A percentile compares a stretch with the other conserved stretches of the same genome.
Conservation (phyloP, 2,797 vertebrate genomes). For the Helostoma temminkii region DNA sequence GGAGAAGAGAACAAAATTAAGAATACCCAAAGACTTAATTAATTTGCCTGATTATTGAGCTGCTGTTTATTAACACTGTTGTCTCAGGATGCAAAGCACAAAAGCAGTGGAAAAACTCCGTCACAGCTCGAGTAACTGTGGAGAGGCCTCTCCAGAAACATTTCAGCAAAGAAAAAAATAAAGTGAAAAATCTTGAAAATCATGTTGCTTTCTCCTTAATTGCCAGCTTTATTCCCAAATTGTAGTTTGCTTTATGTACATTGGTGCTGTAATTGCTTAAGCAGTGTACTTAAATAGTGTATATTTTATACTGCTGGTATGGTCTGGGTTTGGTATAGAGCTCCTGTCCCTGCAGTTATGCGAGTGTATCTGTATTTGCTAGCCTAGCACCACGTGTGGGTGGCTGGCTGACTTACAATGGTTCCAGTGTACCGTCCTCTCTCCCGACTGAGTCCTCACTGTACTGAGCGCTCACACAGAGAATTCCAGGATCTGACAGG, state of each 20-base stretch:
- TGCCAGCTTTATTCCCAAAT: not conserved
- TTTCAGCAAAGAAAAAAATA: not conserved
- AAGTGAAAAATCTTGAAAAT: conserved; percentile 3
- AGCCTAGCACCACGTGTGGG: conserved; percentile 67
- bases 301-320: not conserved
- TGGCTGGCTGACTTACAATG: conserved; percentile 75
- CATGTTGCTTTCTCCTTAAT: conserved; percentile 3
- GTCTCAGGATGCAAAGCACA: not conserved
- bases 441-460: conserved; percentile 66
- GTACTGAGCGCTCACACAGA: conserved; percentile 54
- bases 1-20: not conserved
- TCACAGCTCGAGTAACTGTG: conserved; percentile 1
- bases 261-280: not conserved
- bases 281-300: not conserved
- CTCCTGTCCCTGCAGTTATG: conserved; percentile 42
- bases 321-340: conserved; percentile 15
- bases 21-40: not conserved
- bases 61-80: not conserved
- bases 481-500: conserved; percentile 69
- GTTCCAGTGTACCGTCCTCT: conserved; percentile 73
- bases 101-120: not conserved
- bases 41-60: not conserved
- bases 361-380: conserved; percentile 53
- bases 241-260: not conserved
- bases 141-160: not conserved